phyloP scores from a whole-genome alignment of 2,113 vertebrate species.

The Astatotilapia flaviijosephi region DNA sequence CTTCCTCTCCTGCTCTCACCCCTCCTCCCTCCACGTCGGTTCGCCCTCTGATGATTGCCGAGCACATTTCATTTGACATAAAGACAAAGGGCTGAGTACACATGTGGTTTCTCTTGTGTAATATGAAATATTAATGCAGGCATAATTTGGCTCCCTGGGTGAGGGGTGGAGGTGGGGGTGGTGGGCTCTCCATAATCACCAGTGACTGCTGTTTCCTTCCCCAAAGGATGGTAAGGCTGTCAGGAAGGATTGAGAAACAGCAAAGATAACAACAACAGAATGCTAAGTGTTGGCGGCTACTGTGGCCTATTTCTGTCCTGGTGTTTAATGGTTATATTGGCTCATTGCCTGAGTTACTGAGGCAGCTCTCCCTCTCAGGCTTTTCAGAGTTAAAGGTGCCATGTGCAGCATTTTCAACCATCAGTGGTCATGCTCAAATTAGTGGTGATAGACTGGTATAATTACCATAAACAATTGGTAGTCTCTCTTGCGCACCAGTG shows the following conservation, averaged over 20 bases:
- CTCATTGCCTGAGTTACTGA: conserved; percentile 41
- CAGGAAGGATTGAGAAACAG: conserved; percentile 65
- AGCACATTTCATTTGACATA: conserved; percentile 66
- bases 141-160: conserved; percentile 70
- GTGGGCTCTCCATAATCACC: conserved; percentile 60
- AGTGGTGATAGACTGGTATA: conserved; percentile 33
- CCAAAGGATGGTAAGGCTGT: conserved; percentile 67
- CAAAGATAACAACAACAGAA: conserved; percentile 63
- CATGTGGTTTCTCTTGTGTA: conserved; percentile 66
- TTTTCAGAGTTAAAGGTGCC: conserved; percentile 44
- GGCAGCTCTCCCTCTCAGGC: conserved; percentile 20
- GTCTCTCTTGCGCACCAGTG: background rate
- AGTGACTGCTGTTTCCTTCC: conserved; percentile 66
- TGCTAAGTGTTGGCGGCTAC: conserved; percentile 50
- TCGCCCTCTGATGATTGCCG: conserved; percentile 52
- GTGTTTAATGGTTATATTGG: conserved; percentile 55
- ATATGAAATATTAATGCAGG: conserved; percentile 76
- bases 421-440: conserved; percentile 45
- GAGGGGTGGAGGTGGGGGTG: conserved; percentile 18
- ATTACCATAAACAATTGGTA: conserved; percentile 30
- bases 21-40: conserved; percentile 14
- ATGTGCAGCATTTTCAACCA: conserved; percentile 24
- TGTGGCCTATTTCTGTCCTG: conserved; percentile 63
- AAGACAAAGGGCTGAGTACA: conserved; percentile 71
- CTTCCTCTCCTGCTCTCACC: background rate